These are phyloP conservation scores for Aphelocoma coerulescens DNA, from an alignment of 2,113 vertebrate genomes.

Conservation along the genomic window DNA sequence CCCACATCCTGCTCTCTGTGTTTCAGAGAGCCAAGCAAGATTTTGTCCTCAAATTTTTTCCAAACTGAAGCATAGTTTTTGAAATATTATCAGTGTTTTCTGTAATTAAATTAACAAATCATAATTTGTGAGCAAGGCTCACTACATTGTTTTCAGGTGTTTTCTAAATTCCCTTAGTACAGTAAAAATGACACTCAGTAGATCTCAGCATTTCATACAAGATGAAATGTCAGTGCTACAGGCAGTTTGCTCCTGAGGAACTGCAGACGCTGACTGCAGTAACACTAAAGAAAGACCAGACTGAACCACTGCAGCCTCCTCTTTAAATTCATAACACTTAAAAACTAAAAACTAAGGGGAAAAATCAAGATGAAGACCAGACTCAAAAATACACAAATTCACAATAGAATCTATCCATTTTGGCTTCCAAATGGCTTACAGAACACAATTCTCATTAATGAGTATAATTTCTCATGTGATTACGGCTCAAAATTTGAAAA, in stretches of 20 bases:
- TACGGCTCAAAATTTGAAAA: background rate
- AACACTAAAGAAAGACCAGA: background rate
- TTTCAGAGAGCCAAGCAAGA: background rate
- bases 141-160: background rate
- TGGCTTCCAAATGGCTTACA: background rate
- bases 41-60: background rate
- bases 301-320: background rate
- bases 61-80: background rate
- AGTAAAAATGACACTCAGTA: background rate
- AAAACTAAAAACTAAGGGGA: background rate
- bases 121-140: background rate
- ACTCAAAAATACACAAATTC: background rate
- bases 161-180: background rate
- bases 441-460: background rate
- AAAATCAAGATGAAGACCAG: background rate
- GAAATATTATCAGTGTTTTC: background rate
- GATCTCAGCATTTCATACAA: background rate
- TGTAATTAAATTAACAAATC: background rate
- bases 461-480: background rate
- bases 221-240: background rate
- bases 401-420: background rate
- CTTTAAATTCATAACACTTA: background rate
- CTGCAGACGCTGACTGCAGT: background rate
- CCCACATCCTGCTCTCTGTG: background rate
- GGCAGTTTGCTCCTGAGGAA: background rate